Evolutionary conservation across 1,140 invertebrate species (phyloP).

Genomic region (Drosophila navojoa): DNA sequence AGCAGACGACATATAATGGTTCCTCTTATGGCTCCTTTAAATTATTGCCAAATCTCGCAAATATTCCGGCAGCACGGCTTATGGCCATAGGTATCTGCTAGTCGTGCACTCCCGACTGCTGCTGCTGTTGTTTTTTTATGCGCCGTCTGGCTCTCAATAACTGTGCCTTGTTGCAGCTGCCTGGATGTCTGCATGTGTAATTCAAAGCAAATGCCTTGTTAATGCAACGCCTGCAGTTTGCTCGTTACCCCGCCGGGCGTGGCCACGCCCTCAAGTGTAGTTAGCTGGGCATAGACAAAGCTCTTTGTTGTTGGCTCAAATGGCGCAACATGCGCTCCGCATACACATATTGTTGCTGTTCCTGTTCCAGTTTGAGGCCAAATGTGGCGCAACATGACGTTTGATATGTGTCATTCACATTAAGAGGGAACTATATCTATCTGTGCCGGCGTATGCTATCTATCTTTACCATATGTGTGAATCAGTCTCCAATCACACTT

Average conservation of each 20-base stretch:
- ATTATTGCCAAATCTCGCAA: too few relatives aligned
- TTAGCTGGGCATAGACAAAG: conserved; percentile 17
- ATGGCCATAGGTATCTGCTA: not conserved
- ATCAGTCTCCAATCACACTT: conserved; percentile 1
- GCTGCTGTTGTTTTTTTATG: not conserved
- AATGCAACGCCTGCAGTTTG: conserved; percentile 24
- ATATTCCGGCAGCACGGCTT: not conserved
- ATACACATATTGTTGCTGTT: conserved; percentile 15
- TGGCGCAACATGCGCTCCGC: conserved; percentile 22
- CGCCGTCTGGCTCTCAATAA: conserved; percentile 22
- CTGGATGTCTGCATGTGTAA: conserved; percentile 33
- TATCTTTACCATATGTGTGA: not conserved
- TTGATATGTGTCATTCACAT: conserved; percentile 50
- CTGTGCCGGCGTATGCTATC: not conserved
- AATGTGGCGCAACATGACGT: conserved; percentile 47
- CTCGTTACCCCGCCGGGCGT: not conserved
- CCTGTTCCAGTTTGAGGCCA: conserved; percentile 14
- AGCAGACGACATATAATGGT: too few relatives aligned
- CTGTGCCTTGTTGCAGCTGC: conserved; percentile 10
- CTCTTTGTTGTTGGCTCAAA: conserved; percentile 18
- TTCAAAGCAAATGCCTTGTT: conserved; percentile 48
- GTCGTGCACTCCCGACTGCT: not conserved
- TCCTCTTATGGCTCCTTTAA: too few relatives aligned
- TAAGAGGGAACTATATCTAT: conserved; percentile 1
- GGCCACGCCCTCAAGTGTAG: not conserved